Percentiles rank a stretch among this genome's conserved stretches.
Evolutionary conservation across 2,113 vertebrate genomes (phyloP).

Genomic region (Phainopepla nitens): DNA sequence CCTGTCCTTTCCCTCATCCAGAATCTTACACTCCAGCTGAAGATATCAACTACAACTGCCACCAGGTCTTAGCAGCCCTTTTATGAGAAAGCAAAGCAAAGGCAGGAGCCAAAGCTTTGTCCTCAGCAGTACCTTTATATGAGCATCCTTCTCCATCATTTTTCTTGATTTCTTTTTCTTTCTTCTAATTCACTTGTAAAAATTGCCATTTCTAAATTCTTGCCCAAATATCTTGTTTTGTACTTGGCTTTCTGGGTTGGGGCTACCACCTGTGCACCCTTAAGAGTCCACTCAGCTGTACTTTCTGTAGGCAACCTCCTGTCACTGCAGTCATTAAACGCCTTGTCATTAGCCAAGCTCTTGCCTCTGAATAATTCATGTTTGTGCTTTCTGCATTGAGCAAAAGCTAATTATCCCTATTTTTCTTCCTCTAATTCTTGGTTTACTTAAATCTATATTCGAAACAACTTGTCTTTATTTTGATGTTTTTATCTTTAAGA

Average conservation of each 20-base stretch:
- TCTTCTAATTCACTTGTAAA: neutral
- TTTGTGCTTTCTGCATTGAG: neutral
- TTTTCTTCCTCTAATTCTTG: neutral
- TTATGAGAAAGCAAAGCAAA: neutral
- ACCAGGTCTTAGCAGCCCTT: neutral
- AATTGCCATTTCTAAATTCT: neutral
- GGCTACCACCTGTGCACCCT: accelerated
- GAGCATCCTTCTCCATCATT: neutral
- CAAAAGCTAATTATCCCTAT: neutral
- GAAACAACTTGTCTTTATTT: neutral
- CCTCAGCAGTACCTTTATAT: neutral
- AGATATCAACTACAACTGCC: accelerated
- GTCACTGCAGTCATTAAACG: neutral
- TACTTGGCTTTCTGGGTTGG: neutral
- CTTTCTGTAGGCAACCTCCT: neutral
- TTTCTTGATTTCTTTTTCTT: neutral
- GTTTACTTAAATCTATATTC: neutral
- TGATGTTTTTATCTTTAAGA: neutral
- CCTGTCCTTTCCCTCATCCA: neutral
- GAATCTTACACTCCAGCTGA: neutral
- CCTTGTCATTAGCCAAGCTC: neutral
- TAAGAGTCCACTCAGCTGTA: neutral
- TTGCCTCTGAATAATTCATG: neutral
- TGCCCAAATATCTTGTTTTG: neutral
- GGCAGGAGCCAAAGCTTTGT: neutral